Evolutionary conservation across 2,113 vertebrate genomes (phyloP).

Genomic region (Coturnix japonica): DNA sequence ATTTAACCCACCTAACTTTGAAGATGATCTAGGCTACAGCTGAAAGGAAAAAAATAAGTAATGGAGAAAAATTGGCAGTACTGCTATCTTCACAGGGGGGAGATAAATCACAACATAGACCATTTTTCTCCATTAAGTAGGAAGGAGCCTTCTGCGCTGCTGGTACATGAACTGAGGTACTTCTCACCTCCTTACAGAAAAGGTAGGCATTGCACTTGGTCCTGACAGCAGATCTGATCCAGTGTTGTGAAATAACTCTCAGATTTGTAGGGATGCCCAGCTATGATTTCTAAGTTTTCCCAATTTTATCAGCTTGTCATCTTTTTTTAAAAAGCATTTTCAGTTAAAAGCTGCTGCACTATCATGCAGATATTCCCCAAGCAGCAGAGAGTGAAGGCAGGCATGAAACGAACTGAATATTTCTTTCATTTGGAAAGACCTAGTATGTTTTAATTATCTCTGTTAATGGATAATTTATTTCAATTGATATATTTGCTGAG

Average conservation of each 20-base stretch:
- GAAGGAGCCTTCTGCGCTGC: background rate
- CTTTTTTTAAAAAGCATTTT: background rate
- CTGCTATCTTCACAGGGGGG: background rate
- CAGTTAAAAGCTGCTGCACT: background rate
- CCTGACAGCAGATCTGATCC: background rate
- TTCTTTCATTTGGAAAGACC: background rate
- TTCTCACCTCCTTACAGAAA: background rate
- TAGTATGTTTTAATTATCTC: background rate
- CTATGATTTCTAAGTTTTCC: background rate
- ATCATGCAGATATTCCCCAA: background rate
- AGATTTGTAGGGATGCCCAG: background rate
- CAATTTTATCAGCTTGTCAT: background rate
- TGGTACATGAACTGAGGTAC: background rate
- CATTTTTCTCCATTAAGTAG: background rate
- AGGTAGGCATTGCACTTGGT: background rate
- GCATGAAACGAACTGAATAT: background rate
- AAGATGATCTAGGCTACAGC: background rate
- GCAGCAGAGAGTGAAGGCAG: background rate
- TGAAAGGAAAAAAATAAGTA: background rate
- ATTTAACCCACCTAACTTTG: background rate
- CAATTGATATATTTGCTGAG: background rate
- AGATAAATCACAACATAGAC: rapidly evolving
- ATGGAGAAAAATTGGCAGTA: background rate
- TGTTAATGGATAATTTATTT: background rate
- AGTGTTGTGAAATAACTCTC: background rate